Evolutionary conservation across 2,888 invertebrate species (phyloP), one percentile per base, ranked within the genome.

Genomic region (Luperina nickerlii): DNA sequence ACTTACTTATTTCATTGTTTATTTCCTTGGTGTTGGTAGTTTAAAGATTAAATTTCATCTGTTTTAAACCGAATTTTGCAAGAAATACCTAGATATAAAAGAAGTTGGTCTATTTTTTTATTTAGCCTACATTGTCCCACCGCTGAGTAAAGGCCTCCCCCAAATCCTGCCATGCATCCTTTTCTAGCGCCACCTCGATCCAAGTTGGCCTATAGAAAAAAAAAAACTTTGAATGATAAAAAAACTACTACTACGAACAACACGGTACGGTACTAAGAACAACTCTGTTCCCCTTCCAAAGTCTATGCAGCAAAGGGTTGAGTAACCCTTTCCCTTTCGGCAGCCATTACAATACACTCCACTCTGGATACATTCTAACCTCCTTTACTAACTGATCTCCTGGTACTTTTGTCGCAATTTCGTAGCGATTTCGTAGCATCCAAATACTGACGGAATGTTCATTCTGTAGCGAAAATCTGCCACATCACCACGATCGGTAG

Each of bases 261-360:
- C n/a, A n/a, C n/a, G n/a, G n/a, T n/a, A n/a, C n/a, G n/a, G n/a
- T n/a, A n/a, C n/a, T 11, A 1, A n/a, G 62, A 62, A 20, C 60
- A 38, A 2, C 24, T 89, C 71, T 86, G 79, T 27, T 57, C 27
- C 18, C 45, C 8, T 80, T 80, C 57, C 11, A 0, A 62, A 45
- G 54, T 88, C 91, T 91, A 77, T 74, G 60, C 9, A 51, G n/a
- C 48, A 67, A 90, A 91, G 92, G 92, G 91, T 90, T 89, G 88
- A 87, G 82, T 90, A 89, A 89, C 91, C 92, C 92, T 91, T 91
- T 91, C 90, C 88, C 88, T 91, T 89, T 90, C 82, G 78, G 75
- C 82, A 70, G 79, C 84, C 78, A 87, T 84, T 84, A 81, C 81
- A 83, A 83, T 84, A 80, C 79, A 78, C 78, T 74, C 60, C 62